A percentile compares a stretch with the other conserved stretches of the same genome.
These are phyloP conservation scores for Otus scops DNA, from an alignment of 2,797 vertebrate genomes.

Conservation along the genomic window DNA sequence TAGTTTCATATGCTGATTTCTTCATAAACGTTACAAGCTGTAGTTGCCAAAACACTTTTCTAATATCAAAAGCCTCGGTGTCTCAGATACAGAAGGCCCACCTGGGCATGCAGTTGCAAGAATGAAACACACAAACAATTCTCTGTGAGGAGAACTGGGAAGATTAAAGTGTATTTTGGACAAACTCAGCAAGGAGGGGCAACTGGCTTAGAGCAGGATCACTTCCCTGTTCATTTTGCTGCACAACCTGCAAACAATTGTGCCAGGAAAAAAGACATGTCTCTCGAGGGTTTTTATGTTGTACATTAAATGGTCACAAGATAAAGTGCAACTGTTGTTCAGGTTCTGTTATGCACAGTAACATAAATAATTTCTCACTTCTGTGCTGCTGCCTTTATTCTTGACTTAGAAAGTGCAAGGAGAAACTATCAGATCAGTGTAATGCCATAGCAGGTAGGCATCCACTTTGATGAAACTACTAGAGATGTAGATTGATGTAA, in stretches of 20 bases:
- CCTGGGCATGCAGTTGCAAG: neutral
- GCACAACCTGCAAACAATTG: neutral
- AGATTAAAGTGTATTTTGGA: neutral
- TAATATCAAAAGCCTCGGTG: neutral
- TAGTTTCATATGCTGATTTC: neutral
- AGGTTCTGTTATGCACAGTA: neutral
- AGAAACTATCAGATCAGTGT: neutral
- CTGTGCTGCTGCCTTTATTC: neutral
- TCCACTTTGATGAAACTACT: neutral
- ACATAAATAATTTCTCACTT: neutral
- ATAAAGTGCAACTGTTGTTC: neutral
- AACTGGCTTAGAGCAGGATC: neutral
- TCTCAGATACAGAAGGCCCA: neutral
- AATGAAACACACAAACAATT: neutral
- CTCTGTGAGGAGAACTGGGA: neutral
- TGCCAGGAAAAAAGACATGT: neutral
- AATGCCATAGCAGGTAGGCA: neutral
- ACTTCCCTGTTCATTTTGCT: neutral
- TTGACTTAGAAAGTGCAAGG: neutral
- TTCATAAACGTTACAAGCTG: neutral
- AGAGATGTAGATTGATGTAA: neutral
- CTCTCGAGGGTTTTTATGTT: neutral
- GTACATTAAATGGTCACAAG: neutral
- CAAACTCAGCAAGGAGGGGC: neutral
- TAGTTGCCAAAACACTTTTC: neutral